Percentiles rank a stretch among this genome's conserved stretches.
phyloP scores from a whole-genome alignment of 2,797 vertebrate genomes.

The Rallus crepitans region DNA sequence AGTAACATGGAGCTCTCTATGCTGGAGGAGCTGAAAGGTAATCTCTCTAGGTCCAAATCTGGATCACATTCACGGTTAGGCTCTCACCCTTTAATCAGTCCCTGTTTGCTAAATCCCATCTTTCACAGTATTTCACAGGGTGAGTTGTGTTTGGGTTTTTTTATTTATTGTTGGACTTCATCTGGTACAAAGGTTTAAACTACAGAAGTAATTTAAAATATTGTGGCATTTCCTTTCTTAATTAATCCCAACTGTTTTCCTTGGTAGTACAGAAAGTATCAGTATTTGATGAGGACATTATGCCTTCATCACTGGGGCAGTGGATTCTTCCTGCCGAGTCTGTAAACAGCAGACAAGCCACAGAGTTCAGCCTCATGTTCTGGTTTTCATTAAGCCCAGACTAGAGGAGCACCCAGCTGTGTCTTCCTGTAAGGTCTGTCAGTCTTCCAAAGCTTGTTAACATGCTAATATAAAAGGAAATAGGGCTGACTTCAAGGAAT shows the following conservation, averaged over 20 bases:
- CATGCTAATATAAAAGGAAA: conserved; percentile 85
- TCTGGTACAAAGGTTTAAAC: conserved; percentile 77
- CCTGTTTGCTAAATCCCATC: conserved; percentile 48
- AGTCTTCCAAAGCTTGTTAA: conserved; percentile 85
- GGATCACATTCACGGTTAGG: not conserved
- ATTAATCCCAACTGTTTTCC: conserved; percentile 82
- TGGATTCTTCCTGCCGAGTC: conserved; percentile 76
- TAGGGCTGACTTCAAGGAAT: conserved; percentile 82
- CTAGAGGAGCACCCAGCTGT: conserved; percentile 82
- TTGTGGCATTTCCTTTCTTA: conserved; percentile 82
- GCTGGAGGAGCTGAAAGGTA: not conserved
- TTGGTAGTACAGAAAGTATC: conserved; percentile 64
- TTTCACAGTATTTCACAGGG: conserved; percentile 34
- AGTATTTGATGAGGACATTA: conserved; percentile 66
- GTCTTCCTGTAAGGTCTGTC: conserved; percentile 82
- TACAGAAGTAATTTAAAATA: conserved; percentile 77
- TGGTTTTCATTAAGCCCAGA: conserved; percentile 83
- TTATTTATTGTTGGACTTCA: conserved; percentile 65
- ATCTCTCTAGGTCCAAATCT: not conserved
- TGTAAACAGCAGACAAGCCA: conserved; percentile 77
- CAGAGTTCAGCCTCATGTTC: conserved; percentile 56
- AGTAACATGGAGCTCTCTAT: not conserved
- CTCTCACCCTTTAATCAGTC: conserved; percentile 47
- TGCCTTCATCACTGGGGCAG: conserved; percentile 65
- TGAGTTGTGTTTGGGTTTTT: not conserved